Evolutionary conservation across 2,888 invertebrate genomes (phyloP), one percentile per base, ranked within the genome.

Genomic region (Dryobotodes eremita): DNA sequence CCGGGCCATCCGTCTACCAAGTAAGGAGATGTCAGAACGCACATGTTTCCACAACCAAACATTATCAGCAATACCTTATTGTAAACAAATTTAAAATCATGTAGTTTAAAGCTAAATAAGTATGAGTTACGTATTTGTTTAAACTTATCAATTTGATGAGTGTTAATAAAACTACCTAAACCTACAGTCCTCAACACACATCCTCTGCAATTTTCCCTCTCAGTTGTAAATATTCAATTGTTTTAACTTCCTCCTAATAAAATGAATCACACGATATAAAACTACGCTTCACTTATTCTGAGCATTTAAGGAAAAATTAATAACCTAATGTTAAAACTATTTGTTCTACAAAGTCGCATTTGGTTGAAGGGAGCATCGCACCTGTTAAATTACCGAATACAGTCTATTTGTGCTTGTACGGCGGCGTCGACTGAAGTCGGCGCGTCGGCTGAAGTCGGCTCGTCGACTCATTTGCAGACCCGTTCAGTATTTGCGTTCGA

Each of bases 181-280:
- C 36, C 48, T 53, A n/a, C 31, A 11, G 20, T 20, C 6, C 7
- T 26, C n/a, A 23, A 42, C 8, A 15, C 17, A 46, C 23, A 23
- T 26, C 42, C 13, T 50, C 15, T 17, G 36, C 26, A 42, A 61
- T 79, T 42, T 42, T 50, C 57, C 42, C 31, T 79, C 23, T 31
- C 8, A n/a, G 48, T 31, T 23, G 71, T 61, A 23, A 68, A 57
- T 15, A 59, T 42, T 42, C n/a, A n/a, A 31, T 50, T 69, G 69
- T 42, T 80, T 53, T 36, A 62, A 48, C 17, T 62, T 72, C 62
- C 53, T 80, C 7, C 6, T n/a, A 71, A 11, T 23, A 48, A 0
- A 71, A 62, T 80, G 20, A 62, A 65, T 77, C 80, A 80, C 26
- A 64, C 55, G 11, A 62, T 55, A 20, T n/a, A 11, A 23, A 36